A percentile compares a stretch with the other conserved stretches of the same genome.
Evolutionary conservation across 2,888 invertebrate genomes (phyloP).

Genomic region (Drosophila helvetica): DNA sequence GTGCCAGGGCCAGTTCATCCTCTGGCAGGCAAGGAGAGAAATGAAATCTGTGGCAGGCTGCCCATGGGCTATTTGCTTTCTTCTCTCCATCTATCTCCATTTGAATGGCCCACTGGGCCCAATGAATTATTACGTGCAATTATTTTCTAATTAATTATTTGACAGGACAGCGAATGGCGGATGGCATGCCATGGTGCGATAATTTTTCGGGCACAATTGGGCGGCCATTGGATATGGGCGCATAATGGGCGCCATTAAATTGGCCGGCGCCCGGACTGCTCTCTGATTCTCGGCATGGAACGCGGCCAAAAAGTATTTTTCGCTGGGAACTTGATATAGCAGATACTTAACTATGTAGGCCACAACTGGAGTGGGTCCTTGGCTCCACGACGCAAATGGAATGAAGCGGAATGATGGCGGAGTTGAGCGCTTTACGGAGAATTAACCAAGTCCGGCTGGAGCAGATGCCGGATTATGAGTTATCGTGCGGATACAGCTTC

Average conservation of each 20-base stretch:
- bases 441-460: conserved; percentile 14
- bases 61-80: conserved; percentile 51
- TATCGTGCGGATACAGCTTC: conserved; percentile 10
- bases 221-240: conserved; percentile 45
- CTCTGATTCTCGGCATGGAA: conserved; percentile 47
- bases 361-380: conserved; percentile 25
- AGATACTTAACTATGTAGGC: conserved; percentile 67
- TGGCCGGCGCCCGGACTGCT: conserved; percentile 35
- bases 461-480: conserved; percentile 24
- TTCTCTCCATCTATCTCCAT: conserved; percentile 46
- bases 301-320: conserved; percentile 48
- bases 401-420: not conserved
- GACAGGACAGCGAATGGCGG: conserved; percentile 59
- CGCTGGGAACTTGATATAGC: conserved; percentile 39
- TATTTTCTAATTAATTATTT: conserved; percentile 80
- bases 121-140: conserved; percentile 79
- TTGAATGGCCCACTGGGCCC: conserved; percentile 56
- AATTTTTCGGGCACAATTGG: conserved; percentile 63
- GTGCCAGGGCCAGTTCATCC: not conserved
- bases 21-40: conserved; percentile 40
- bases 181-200: conserved; percentile 57
- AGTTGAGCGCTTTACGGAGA: conserved; percentile 2
- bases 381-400: not conserved
- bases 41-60: conserved; percentile 64
- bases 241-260: conserved; percentile 72